Conservation (phyloP, 2,797 vertebrate species). For the Sebastes reedi region DNA sequence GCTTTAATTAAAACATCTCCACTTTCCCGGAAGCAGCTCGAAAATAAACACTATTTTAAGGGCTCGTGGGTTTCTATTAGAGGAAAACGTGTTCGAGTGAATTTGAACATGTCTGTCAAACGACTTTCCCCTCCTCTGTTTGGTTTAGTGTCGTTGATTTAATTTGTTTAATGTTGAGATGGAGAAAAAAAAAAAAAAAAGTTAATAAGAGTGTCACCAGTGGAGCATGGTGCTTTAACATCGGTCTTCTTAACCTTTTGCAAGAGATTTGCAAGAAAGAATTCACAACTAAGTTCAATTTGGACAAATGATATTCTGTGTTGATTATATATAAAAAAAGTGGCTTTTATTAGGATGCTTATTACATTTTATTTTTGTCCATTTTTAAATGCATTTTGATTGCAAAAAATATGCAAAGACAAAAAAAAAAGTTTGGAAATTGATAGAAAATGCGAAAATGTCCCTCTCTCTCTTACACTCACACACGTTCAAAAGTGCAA, state of each 20-base stretch:
- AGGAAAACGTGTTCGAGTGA: conserved; percentile 70
- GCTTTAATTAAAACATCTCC: conserved; percentile 45
- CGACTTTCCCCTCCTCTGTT: conserved; percentile 68
- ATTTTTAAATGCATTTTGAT: background rate
- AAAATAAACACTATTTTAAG: conserved; percentile 51
- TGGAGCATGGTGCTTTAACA: conserved; percentile 40
- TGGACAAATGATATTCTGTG: conserved; percentile 17
- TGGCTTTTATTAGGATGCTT: background rate
- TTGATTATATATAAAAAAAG: conserved; percentile 30
- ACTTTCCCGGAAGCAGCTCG: conserved; percentile 27
- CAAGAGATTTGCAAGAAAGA: conserved; percentile 49
- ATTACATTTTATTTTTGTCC: background rate
- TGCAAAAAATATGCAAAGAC: background rate
- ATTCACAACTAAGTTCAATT: conserved; percentile 31
- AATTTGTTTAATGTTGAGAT: conserved; percentile 76
- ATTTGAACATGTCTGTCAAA: conserved; percentile 75
- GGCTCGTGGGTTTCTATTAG: conserved; percentile 49
- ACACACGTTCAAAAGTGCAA: conserved; percentile 23
- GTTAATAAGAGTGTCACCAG: conserved; percentile 63
- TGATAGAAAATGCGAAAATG: background rate
- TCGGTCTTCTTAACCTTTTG: conserved; percentile 69
- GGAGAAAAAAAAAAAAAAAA: conserved; percentile 23
- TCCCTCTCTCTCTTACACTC: background rate
- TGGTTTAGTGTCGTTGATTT: conserved; percentile 74
- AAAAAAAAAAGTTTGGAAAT: background rate